Percentiles rank a stretch among this genome's conserved stretches.
Conservation (phyloP, 2,888 invertebrate genomes). For the Agriopis leucophaearia region DNA sequence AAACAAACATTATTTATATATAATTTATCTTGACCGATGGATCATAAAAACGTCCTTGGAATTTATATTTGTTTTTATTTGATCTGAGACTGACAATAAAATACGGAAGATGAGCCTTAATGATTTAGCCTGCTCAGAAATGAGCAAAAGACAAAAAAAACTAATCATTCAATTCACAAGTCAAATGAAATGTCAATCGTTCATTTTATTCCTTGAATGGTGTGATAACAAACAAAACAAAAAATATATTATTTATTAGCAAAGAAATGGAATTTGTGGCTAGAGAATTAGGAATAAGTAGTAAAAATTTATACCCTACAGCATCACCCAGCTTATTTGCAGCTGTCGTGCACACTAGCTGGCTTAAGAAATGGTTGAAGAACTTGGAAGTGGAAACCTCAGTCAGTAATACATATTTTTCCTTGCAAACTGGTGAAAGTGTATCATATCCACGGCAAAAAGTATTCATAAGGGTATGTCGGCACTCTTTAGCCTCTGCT, state of each 20-base stretch:
- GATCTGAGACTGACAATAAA: too few species aligned
- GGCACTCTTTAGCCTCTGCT: neutral
- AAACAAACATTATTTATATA: too few species aligned
- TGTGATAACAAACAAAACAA: slow-evolving; percentile 62
- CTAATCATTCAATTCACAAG: neutral
- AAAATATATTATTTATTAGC: slow-evolving; percentile 38
- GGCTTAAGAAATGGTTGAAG: slow-evolving; percentile 88
- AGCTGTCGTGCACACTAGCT: slow-evolving; percentile 88
- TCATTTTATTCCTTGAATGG: neutral
- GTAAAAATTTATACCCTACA: slow-evolving; percentile 88
- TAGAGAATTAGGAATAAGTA: slow-evolving; percentile 90
- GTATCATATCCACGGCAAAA: slow-evolving; percentile 85
- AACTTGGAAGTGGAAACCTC: slow-evolving; percentile 75
- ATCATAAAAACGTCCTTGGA: too few species aligned
- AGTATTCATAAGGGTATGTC: slow-evolving; percentile 84
- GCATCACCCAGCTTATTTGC: slow-evolving; percentile 86
- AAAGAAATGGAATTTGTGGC: slow-evolving; percentile 88
- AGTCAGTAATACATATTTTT: slow-evolving; percentile 76
- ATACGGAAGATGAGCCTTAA: too few species aligned
- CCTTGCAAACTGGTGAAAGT: slow-evolving; percentile 83
- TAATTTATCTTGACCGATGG: too few species aligned
- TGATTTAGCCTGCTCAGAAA: too few species aligned
- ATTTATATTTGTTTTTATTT: too few species aligned
- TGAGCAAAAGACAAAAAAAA: too few species aligned
- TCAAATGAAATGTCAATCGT: too few species aligned